Percentiles rank a stretch among this genome's conserved stretches.
phyloP scores from a whole-genome alignment of 2,888 invertebrate species.

The Cheilosia impressa region DNA sequence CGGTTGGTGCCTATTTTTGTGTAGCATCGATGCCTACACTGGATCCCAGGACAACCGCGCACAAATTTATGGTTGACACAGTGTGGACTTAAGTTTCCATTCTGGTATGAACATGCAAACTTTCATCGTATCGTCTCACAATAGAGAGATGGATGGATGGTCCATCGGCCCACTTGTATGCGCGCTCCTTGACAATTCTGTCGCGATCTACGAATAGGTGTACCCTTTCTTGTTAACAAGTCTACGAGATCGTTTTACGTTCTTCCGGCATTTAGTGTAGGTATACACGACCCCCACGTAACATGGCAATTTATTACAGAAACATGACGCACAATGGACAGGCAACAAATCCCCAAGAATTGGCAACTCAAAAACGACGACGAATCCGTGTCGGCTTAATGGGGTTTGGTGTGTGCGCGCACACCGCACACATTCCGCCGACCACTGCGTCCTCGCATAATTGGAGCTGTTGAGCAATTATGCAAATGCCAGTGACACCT shows the following conservation, averaged over 20 bases:
- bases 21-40: constrained; percentile 69
- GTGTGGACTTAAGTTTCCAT: constrained; percentile 65
- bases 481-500: constrained; percentile 69
- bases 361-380: constrained; percentile 10
- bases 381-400: constrained; percentile 31
- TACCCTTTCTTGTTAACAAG: constrained; percentile 68
- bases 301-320: constrained; percentile 65
- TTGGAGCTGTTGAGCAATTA: constrained; percentile 70
- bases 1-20: constrained; percentile 62
- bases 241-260: constrained; percentile 43
- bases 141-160: constrained; percentile 10
- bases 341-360: constrained; percentile 44
- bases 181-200: constrained; percentile 18
- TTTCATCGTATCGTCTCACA: constrained; percentile 48
- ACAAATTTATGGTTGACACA: constrained; percentile 62
- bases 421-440: constrained; percentile 47
- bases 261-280: constrained; percentile 65
- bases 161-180: not conserved
- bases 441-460: constrained; percentile 47
- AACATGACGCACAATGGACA: constrained; percentile 55
- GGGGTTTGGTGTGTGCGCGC: constrained; percentile 20
- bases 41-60: constrained; percentile 27
- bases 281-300: constrained; percentile 55
- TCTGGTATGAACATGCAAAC: constrained; percentile 55
- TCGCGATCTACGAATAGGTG: constrained; percentile 41